A percentile compares a stretch with the other conserved stretches of the same genome.
Conservation (phyloP, 2,113 vertebrate genomes). For the Lophius piscatorius region DNA sequence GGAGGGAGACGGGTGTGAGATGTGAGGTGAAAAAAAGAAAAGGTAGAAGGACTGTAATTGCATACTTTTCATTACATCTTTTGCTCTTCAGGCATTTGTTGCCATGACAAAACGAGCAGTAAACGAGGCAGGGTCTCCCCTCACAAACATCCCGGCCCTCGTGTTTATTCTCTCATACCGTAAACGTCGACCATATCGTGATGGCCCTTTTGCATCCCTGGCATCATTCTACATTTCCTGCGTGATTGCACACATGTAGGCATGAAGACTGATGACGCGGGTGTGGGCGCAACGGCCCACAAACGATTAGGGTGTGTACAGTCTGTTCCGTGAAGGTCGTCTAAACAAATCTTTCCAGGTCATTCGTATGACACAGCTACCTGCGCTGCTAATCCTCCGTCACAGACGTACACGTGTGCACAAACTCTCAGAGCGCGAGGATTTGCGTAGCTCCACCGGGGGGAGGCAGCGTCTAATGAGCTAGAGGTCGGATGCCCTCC, state of each 20-base stretch:
- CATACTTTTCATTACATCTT: conserved; percentile 29
- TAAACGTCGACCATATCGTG: neutral
- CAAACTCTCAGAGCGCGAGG: conserved; percentile 8
- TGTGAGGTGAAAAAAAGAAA: neutral
- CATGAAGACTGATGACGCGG: neutral
- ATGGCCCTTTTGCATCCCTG: neutral
- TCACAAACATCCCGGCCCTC: neutral
- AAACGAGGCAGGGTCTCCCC: neutral
- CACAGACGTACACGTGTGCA: conserved; percentile 23
- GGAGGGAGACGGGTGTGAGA: too few relatives aligned
- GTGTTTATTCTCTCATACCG: conserved; percentile 10
- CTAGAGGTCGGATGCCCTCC: conserved; percentile 62
- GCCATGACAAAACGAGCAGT: conserved; percentile 15
- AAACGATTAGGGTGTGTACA: neutral
- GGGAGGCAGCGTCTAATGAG: conserved; percentile 71
- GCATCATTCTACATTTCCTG: conserved; percentile 4
- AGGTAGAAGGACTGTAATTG: conserved; percentile 10
- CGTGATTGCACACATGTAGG: neutral
- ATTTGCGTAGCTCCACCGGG: conserved; percentile 43
- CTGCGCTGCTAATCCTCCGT: conserved; percentile 30
- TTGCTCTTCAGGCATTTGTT: conserved; percentile 12
- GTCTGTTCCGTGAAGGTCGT: conserved; percentile 9
- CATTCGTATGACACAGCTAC: conserved; percentile 43
- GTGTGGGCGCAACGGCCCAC: too few relatives aligned
- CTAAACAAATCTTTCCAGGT: conserved; percentile 36